Base-by-base conservation (phyloP, 2,797 vertebrate genomes). In the Acipenser oxyrinchus region DNA sequence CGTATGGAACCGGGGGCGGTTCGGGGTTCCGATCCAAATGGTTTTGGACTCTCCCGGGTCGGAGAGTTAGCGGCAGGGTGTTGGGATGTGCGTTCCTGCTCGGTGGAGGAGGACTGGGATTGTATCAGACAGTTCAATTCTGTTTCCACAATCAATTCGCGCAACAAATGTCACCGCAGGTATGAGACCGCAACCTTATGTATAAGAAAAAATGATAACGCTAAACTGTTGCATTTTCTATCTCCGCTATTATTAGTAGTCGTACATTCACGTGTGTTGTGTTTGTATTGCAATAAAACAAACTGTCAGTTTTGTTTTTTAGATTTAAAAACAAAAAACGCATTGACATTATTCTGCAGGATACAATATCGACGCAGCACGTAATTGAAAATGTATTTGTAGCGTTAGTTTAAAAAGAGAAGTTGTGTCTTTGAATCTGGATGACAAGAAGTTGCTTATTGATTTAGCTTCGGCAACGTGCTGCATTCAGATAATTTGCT, bases 21-120 rank as follows among this genome's bases (percentile, higher is more conserved):
- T 55, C 68, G 0, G 72, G 76, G 62, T 48, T 65, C 69, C 78
- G 77, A n/a, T 69, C 78, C 66, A 67, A 63, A 59, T n/a, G 62
- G 6, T 60, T 75, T 52, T 60, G 75, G 0, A 10, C 60, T 18
- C 64, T 66, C 37, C 69, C 69, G 6, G 7, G 69, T 18, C 79
- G 75, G 10, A 73, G 70, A 5, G 72, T 79, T 7, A 8, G 48
- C 6, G 72, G 79, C 66, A 77, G 80, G 23, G 62, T 71, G 13
- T 70, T 88, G 68, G 77, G 86, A 62, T 86, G 84, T 52, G 86
- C 82, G 11, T 75, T 88, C 37, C 74, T 90, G 68, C 72, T 91
- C 11, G 89, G 89, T 7, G 87, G 82, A 58, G 88, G 88, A 70
- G 52, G 52, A 8, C 15, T 91, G 49, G 86, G 88, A 18, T 55